Percentiles rank a stretch among this genome's conserved stretches.
These are phyloP conservation scores for Mesorhabditis belari DNA, from an alignment of 2,888 invertebrate genomes.

Conservation along the genomic window DNA sequence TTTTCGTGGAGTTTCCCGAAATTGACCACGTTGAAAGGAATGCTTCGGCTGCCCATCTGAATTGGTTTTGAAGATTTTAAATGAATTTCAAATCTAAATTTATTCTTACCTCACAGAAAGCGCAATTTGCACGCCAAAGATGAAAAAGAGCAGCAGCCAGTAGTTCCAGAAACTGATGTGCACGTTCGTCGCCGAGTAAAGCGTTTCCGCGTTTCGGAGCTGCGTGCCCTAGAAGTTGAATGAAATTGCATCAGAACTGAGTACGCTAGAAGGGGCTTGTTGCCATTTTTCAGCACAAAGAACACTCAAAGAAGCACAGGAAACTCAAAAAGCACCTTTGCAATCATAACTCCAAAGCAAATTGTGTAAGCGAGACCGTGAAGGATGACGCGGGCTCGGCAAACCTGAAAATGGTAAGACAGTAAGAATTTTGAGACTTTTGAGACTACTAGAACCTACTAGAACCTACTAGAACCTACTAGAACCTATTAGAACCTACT, in stretches of 20 bases:
- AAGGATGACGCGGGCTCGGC: constrained; percentile 33
- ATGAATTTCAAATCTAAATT: neutral
- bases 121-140: constrained; percentile 49
- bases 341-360: constrained; percentile 52
- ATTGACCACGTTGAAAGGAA: constrained; percentile 33
- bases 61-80: neutral
- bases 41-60: constrained; percentile 39
- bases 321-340: too few species aligned
- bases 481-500: too few species aligned
- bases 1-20: constrained; percentile 20
- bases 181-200: constrained; percentile 12
- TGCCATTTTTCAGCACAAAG: too few species aligned
- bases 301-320: neutral
- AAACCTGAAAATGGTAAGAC: constrained; percentile 10
- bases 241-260: constrained; percentile 3
- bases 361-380: constrained; percentile 44
- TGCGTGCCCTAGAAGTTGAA: constrained; percentile 32
- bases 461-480: too few species aligned
- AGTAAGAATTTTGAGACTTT: neutral
- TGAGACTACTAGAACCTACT: too few species aligned
- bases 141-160: constrained; percentile 50
- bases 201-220: constrained; percentile 47
- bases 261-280: constrained; percentile 4
- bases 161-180: constrained; percentile 52
- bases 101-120: constrained; percentile 24